These are phyloP conservation scores for Andrena cerasifolii DNA, from an alignment of 1,140 invertebrate species.

Conservation along the genomic window DNA sequence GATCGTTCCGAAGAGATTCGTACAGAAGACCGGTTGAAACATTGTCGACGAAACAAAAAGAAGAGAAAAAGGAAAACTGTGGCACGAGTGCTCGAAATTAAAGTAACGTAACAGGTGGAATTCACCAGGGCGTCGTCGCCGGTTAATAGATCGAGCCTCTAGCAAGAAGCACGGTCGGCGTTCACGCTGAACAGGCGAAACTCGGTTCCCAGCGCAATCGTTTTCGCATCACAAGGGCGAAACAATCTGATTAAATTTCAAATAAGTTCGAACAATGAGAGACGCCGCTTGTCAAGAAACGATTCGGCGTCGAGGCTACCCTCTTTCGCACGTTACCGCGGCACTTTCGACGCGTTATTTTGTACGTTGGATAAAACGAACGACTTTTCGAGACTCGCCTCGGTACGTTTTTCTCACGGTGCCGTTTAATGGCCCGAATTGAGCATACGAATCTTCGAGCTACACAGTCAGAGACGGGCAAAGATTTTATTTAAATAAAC, in stretches of 20 bases:
- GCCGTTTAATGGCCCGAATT: background rate
- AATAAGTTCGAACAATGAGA: slow-evolving; percentile 1
- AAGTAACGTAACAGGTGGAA: slow-evolving; percentile 32
- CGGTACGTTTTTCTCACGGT: too few species aligned
- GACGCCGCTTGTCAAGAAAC: background rate
- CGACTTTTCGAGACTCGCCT: slow-evolving; percentile 32
- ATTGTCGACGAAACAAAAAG: background rate
- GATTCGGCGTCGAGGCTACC: background rate
- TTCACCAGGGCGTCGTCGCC: slow-evolving; percentile 44
- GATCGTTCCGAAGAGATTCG: background rate
- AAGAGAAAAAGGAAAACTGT: slow-evolving; percentile 31
- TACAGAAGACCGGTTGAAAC: slow-evolving; percentile 10
- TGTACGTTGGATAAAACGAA: slow-evolving; percentile 1
- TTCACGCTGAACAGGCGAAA: slow-evolving; percentile 1
- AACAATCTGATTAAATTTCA: slow-evolving; percentile 16
- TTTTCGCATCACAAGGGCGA: slow-evolving; percentile 19
- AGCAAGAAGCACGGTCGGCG: slow-evolving; percentile 18
- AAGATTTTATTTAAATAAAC: too few species aligned
- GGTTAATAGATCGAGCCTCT: slow-evolving; percentile 40
- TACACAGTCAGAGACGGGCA: too few species aligned
- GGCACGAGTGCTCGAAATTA: slow-evolving; percentile 10
- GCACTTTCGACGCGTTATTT: slow-evolving; percentile 20
- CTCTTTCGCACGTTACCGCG: background rate
- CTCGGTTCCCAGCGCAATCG: background rate
- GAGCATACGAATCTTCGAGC: too few species aligned